Evolutionary conservation across 92 coral and sea anemone genomes (phyloP), one percentile per base, ranked within the genome.

Genomic region (Pocillopora meandrina): DNA sequence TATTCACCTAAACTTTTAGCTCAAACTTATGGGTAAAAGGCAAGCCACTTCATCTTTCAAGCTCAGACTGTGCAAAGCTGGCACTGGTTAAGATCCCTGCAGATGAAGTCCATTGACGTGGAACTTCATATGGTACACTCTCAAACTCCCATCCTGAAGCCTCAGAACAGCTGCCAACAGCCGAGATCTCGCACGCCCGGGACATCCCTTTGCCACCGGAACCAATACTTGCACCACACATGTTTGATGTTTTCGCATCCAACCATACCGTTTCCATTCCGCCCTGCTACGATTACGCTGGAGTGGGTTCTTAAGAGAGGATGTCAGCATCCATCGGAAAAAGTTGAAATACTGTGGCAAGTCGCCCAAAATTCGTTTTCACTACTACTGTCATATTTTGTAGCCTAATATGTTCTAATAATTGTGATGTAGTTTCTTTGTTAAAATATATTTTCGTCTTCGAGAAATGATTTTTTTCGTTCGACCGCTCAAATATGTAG

Each of bases 91-190:
- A 84, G 71, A 84, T 84, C 75, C 71, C 49, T 84, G 87, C 87
- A 84, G 67, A 84, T 74, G 81, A 84, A 65, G 71, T 84, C 87
- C 87, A 84, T 72, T 64, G 31, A 84, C n/a, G n/a, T n/a, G n/a
- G n/a, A n/a, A 23, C 26, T 70, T 74, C 81, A 62, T 17, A 47
- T 72, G 1, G 26, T 72, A 57, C 74, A 42, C 61, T 57, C 60
- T 13, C 9, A 57, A 57, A 57, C 9, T 13, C 10, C 9, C 9
- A 57, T 13, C 60, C 60, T 57, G 60, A 57, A 13, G 60, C 68
- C 26, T 5, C 71, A 65, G 71, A 10, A 65, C 71, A 21, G 26
- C 26, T 23, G 26, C 26, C 26, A 23, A 23, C 26, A 23, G 26
- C 26, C 26, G 26, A 23, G 26, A 65, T 65, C 20, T 12, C 66